Evolutionary conservation across 2,113 vertebrate species (phyloP), one percentile per base, ranked within the genome.

Genomic region (Daphoenositta chrysoptera): DNA sequence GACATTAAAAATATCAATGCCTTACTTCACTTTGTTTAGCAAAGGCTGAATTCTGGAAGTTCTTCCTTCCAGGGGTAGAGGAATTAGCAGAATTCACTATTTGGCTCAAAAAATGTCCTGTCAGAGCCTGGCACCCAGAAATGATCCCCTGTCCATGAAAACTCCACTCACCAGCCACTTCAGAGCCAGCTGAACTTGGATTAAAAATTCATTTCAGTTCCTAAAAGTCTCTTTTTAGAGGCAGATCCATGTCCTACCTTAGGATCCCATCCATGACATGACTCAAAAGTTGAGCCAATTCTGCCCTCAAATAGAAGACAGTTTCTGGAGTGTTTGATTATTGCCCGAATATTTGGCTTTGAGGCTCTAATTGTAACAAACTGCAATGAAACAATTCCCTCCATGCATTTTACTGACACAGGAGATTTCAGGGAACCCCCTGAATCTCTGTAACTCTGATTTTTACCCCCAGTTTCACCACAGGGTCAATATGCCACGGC

Each of bases 361-460:
- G 15, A 39, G 45, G 45, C 30, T 28, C 12, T 19, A 6, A 57
- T 2, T 8, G 30, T 4, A 31, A 31, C 7, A 26, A 56, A 31
- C 0, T 26, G 30, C 3, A 35, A 22, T 1, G 21, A 13, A 76
- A 12, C 18, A 64, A 63, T 35, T 75, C 35, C 33, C 53, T 64
- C 33, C 14, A 1, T 2, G 24, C 6, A 2, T 75, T 71, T 39
- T 37, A 35, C 11, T 54, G 44, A 42, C 2, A 15, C 0, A 23
- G n/a, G 69, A 45, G 12, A 61, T 30, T 51, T 33, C 73, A 51
- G 45, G n/a, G 40, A 22, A 56, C 2, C 5, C 15, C n/a, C 42
- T 44, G 21, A 33, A 16, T 37, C 6, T 30, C 14, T 56, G 28
- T 6, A 50, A 40, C 17, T 9, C 7, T 76, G 82, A 37, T 78